A percentile compares a stretch with the other conserved stretches of the same genome.
phyloP scores from a whole-genome alignment of 2,888 invertebrate genomes.

The Eupithecia centaureata region DNA sequence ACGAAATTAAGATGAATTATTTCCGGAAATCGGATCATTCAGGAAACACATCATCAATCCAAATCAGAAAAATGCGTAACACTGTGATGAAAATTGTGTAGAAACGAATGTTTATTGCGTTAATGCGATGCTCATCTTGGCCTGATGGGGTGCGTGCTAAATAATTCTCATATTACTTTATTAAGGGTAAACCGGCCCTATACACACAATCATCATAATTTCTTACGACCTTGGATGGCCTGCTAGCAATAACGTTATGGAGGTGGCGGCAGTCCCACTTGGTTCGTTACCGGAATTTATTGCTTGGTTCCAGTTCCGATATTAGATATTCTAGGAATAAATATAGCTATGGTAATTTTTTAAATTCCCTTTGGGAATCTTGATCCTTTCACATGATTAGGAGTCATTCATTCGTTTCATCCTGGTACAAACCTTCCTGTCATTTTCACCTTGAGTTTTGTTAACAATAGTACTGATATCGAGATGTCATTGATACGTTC shows the following conservation, averaged over 20 bases:
- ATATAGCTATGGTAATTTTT: not conserved
- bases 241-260: not conserved
- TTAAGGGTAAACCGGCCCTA: slow-evolving; percentile 10
- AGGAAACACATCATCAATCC: not conserved
- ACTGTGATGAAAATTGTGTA: not conserved
- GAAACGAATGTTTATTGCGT: slow-evolving; percentile 1
- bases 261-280: slow-evolving; percentile 2
- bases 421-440: no score
- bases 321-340: not conserved
- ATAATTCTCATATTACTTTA: slow-evolving; percentile 17
- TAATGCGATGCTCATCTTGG: slow-evolving; percentile 1
- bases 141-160: slow-evolving; percentile 9
- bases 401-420: no score
- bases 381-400: not conserved
- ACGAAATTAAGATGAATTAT: no score
- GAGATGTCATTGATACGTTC: not conserved
- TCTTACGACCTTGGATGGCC: slow-evolving; percentile 13
- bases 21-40: not conserved
- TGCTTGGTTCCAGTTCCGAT: not conserved
- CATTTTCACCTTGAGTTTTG: not conserved
- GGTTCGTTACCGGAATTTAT: not conserved
- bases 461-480: not conserved
- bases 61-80: not conserved
- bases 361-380: not conserved
- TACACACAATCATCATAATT: slow-evolving; percentile 21